phyloP scores from a whole-genome alignment of 2,888 invertebrate genomes.

The Anthoptus insignis region DNA sequence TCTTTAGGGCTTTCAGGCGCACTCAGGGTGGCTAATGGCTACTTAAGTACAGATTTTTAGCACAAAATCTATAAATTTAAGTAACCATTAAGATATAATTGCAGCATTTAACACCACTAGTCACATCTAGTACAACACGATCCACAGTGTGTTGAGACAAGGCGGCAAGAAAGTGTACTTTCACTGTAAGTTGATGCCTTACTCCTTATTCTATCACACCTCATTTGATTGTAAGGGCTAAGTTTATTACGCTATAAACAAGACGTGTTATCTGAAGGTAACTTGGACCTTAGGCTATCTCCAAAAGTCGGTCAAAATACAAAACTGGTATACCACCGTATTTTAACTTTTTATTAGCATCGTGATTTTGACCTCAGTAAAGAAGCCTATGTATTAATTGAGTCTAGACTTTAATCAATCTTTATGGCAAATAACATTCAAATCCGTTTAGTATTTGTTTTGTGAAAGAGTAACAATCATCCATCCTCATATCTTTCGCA shows the following conservation, averaged over 20 bases:
- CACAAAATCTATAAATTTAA: no score
- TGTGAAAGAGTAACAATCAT: no score
- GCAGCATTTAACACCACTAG: slow-evolving; percentile 26
- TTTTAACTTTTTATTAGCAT: slow-evolving; percentile 6
- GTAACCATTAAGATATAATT: no score
- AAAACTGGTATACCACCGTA: no score
- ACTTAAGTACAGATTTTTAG: no score
- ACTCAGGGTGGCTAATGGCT: no score
- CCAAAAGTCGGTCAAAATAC: slow-evolving; percentile 29
- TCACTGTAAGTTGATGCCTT: slow-evolving; percentile 79
- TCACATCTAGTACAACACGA: slow-evolving; percentile 62
- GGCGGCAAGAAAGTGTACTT: slow-evolving; percentile 82
- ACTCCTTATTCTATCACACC: slow-evolving; percentile 81
- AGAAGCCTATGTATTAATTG: not conserved
- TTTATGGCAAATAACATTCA: no score
- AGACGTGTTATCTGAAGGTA: slow-evolving; percentile 46
- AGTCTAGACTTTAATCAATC: no score
- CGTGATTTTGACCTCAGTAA: not conserved
- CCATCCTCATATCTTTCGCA: no score
- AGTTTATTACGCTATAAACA: slow-evolving; percentile 52
- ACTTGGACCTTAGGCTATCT: slow-evolving; percentile 24
- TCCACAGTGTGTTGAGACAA: slow-evolving; percentile 64
- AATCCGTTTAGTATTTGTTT: no score
- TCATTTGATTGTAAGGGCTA: slow-evolving; percentile 69
- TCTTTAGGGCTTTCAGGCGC: no score